Evolutionary conservation across 2,888 invertebrate species (phyloP).

Genomic region (Leptarthrus brevirostris): DNA sequence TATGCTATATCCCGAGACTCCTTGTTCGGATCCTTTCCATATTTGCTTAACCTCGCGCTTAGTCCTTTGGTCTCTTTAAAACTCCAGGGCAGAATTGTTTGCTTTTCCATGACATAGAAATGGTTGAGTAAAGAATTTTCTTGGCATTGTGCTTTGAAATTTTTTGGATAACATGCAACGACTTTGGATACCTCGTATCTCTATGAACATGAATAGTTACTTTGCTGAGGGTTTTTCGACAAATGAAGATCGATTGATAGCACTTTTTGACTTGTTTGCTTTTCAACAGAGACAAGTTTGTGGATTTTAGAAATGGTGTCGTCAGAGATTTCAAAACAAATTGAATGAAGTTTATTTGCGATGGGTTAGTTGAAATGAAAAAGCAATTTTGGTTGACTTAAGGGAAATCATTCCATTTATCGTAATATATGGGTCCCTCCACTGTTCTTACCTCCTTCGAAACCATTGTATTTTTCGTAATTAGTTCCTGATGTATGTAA

Average conservation of each 20-base stretch:
- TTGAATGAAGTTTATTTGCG: too few relatives aligned
- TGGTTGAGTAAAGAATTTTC: neutral
- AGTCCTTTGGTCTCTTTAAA: neutral
- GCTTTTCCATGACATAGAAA: neutral
- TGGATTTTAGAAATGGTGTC: too few relatives aligned
- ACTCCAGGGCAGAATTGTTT: neutral
- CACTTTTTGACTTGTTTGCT: neutral
- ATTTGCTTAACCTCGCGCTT: neutral
- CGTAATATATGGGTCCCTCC: too few relatives aligned
- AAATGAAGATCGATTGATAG: slow-evolving; percentile 15
- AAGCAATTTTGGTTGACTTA: too few relatives aligned
- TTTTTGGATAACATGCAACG: slow-evolving; percentile 11
- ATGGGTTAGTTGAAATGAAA: too few relatives aligned
- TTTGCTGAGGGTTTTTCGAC: neutral
- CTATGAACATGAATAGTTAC: neutral
- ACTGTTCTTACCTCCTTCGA: too few relatives aligned
- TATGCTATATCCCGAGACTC: neutral
- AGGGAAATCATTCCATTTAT: too few relatives aligned
- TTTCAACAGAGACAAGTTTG: neutral
- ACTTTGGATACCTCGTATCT: neutral
- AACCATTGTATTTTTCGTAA: too few relatives aligned
- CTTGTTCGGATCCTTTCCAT: neutral
- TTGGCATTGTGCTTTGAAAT: neutral
- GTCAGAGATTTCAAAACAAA: too few relatives aligned
- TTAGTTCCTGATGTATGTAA: too few relatives aligned